phyloP scores from a whole-genome alignment of 1,140 invertebrate genomes.

The Achatina immaculata region DNA sequence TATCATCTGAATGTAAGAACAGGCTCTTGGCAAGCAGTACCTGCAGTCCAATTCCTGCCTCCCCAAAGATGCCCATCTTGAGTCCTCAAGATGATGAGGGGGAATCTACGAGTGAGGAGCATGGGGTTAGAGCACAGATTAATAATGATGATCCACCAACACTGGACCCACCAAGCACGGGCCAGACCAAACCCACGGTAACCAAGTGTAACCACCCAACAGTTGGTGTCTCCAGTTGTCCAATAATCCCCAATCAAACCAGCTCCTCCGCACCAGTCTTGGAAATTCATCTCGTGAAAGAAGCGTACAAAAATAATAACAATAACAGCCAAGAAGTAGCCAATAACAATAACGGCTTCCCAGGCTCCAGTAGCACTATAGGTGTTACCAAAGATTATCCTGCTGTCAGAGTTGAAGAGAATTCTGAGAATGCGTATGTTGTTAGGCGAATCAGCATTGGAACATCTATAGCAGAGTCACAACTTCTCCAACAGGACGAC shows the following conservation, averaged over 20 bases:
- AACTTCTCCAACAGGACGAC: neutral
- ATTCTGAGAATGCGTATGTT: constrained; percentile 16
- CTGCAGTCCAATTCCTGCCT: constrained; percentile 50
- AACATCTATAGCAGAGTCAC: neutral
- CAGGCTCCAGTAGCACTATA: neutral
- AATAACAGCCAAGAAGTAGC: constrained; percentile 17
- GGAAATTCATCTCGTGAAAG: neutral
- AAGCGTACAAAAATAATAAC: constrained; percentile 17
- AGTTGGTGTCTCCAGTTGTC: neutral
- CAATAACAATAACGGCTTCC: constrained; percentile 16
- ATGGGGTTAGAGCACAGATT: constrained; percentile 38
- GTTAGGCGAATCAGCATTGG: constrained; percentile 28
- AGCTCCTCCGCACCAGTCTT: neutral
- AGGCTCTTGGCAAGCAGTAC: constrained; percentile 28
- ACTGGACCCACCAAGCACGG: constrained; percentile 42
- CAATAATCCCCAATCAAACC: neutral
- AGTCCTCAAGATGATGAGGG: constrained; percentile 58
- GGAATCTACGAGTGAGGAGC: constrained; percentile 12
- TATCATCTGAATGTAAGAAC: constrained; percentile 27
- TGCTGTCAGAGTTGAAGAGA: neutral
- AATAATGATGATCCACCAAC: constrained; percentile 56
- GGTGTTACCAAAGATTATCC: neutral
- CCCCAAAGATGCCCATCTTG: constrained; percentile 63
- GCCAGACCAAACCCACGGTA: constrained; percentile 13
- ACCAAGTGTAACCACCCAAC: neutral